These are phyloP conservation scores for Phorcus lineatus DNA, from an alignment of 2,888 invertebrate species.

Conservation along the genomic window DNA sequence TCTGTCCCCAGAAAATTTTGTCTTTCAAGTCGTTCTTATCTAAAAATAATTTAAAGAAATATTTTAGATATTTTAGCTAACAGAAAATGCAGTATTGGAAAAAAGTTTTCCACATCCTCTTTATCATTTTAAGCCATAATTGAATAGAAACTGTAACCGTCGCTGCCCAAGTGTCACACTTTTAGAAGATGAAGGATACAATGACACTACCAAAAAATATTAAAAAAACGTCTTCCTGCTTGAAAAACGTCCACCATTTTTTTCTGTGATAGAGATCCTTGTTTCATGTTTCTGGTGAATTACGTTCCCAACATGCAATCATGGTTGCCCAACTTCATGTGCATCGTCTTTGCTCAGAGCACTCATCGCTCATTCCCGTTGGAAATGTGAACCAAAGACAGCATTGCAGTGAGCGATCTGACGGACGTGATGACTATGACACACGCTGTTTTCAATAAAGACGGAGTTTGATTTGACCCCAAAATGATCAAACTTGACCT, in stretches of 20 bases:
- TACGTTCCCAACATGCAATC: neutral
- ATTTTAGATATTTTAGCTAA: neutral
- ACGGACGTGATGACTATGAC: neutral
- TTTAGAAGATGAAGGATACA: too few species aligned
- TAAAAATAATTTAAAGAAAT: neutral
- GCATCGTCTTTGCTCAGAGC: neutral
- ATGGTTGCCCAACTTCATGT: neutral
- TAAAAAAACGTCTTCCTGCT: too few species aligned
- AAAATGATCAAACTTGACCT: neutral
- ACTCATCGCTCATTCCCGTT: neutral
- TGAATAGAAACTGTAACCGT: neutral
- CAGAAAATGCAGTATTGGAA: neutral
- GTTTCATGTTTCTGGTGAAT: neutral
- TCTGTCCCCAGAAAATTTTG: too few species aligned
- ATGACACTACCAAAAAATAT: too few species aligned
- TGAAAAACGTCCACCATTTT: too few species aligned
- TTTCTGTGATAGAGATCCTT: neutral
- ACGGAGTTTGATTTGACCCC: neutral
- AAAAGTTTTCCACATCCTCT: neutral
- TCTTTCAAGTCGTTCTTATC: too few species aligned
- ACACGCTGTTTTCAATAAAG: constrained; percentile 13
- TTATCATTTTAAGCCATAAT: neutral
- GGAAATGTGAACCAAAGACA: neutral
- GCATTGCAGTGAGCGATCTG: neutral
- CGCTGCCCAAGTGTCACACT: neutral